Evolutionary conservation across 2,797 vertebrate species (phyloP).

Genomic region (Oreochromis grahami): DNA sequence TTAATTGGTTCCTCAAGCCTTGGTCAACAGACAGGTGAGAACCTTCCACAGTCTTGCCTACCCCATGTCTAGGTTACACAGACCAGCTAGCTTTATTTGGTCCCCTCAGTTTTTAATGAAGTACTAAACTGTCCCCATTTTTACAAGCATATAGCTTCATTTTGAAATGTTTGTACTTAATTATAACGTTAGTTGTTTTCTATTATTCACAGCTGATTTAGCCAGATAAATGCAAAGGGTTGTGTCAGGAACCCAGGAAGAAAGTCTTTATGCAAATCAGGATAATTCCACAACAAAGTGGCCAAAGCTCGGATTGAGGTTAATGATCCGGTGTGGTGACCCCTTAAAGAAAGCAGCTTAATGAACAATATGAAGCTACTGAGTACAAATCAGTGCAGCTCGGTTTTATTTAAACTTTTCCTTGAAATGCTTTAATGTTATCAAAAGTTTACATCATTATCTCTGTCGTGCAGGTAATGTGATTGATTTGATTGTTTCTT

Average conservation of each 20-base stretch:
- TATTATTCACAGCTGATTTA: not conserved
- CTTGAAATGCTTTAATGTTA: not conserved
- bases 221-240: not conserved
- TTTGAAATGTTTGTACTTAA: not conserved
- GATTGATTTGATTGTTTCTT: not conserved
- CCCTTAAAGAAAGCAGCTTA: not conserved
- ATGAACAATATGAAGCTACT: not conserved
- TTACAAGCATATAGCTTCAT: not conserved
- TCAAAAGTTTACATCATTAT: not conserved
- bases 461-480: not conserved
- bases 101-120: not conserved
- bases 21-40: not conserved
- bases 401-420: not conserved
- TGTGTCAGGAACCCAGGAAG: not conserved
- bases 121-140: not conserved
- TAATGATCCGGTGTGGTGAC: not conserved
- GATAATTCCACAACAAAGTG: not conserved
- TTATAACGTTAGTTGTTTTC: not conserved
- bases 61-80: not conserved
- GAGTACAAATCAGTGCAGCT: not conserved
- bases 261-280: not conserved
- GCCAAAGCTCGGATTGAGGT: not conserved
- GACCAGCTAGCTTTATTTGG: not conserved
- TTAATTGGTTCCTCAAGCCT: fast-evolving
- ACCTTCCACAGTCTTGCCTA: not conserved